Base-by-base conservation (phyloP, 2,113 vertebrate genomes). In the Meriones unguiculatus region DNA sequence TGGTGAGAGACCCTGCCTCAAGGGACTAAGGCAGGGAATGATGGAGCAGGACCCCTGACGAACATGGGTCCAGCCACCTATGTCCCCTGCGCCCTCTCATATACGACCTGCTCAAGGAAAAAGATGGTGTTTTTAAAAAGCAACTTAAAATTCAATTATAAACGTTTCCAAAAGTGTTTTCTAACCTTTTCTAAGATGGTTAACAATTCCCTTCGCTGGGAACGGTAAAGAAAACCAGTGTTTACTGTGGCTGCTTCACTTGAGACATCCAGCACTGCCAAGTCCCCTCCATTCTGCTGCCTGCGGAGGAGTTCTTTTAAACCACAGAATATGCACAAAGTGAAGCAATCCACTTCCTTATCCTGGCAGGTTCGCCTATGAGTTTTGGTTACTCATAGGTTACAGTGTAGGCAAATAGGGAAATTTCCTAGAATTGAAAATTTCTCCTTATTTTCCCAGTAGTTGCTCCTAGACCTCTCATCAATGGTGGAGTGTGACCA, bases 231-330 rank as follows among this genome's bases (percentile, higher is more conserved):
- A 69, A 4, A 30, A 24, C 4, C 2, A 6, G 8, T 1, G 2
- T 14, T 17, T 1, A 30, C n/a, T 4, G 0, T 7, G 7, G 38
- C 64, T 25, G 11, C 0, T 22, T 5, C 4, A 0, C 35, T 65
- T 41, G 64, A 70, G 28, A 85, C 41, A 1, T 52, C 50, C 32
- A 46, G 54, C 4, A 3, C 7, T 18, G n/a, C 0, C 20, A 17
- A 52, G 30, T 41, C 15, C 12, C 2, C 28, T n/a, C 3, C 11
- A 1, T 25, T 12, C 25, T n/a, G n/a, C 24, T 64, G 24, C 57
- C 62, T 8, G 4, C 14, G 24, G 30, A 92, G 46, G 24, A 4
- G 13, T 24, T 81, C 46, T 78, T 59, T 30, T 62, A 50, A 88
- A 73, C 32, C 41, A 4, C 24, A 35, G 64, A 69, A 28, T 24